These are phyloP conservation scores for Formica aserva DNA, from an alignment of 2,888 invertebrate species.

Conservation along the genomic window DNA sequence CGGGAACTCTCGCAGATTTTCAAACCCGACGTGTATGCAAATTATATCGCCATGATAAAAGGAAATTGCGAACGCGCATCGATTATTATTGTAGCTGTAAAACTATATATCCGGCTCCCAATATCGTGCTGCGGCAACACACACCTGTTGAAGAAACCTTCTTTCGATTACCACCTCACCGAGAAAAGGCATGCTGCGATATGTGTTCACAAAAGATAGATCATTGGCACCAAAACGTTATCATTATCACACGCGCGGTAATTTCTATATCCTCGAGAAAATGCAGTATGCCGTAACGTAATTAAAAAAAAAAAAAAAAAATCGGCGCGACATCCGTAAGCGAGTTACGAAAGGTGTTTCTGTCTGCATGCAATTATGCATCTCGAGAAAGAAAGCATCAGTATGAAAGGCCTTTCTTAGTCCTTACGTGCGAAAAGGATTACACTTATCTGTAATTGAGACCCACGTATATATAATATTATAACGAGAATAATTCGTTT, in stretches of 20 bases:
- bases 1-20: not conserved
- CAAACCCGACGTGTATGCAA: conserved; percentile 23
- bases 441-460: conserved; percentile 63
- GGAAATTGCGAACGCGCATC: conserved; percentile 7
- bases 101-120: conserved; percentile 9
- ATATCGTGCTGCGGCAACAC: conserved; percentile 1
- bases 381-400: not conserved
- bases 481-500: conserved; percentile 66
- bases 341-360: conserved; percentile 52
- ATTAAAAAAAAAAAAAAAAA: not conserved
- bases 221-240: conserved; percentile 58
- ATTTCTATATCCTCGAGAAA: conserved; percentile 67
- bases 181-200: conserved; percentile 75
- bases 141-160: conserved; percentile 1
- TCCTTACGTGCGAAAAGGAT: conserved; percentile 47
- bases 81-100: conserved; percentile 22
- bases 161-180: conserved; percentile 43
- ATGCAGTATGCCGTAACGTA: conserved; percentile 51
- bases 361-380: conserved; percentile 27
- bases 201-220: conserved; percentile 63
- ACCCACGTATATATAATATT: conserved; percentile 57
- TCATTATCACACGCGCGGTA: conserved; percentile 50
- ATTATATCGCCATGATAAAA: not conserved
- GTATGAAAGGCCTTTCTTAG: not conserved
- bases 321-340: conserved; percentile 42